Evolutionary conservation across 2,888 invertebrate species (phyloP).

Genomic region (Melinaea menophilus): DNA sequence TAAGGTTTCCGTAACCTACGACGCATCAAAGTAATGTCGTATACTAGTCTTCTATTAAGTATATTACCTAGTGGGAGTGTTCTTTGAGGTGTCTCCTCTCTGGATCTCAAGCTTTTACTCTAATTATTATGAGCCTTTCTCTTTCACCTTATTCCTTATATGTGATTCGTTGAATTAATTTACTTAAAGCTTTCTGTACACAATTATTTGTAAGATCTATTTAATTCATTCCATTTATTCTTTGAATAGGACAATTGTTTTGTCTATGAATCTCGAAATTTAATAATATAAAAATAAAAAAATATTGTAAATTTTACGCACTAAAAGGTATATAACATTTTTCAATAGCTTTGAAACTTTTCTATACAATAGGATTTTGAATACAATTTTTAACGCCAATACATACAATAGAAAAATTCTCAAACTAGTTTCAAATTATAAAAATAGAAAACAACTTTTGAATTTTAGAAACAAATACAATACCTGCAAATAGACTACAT

Average conservation of each 20-base stretch:
- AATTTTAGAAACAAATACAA: conserved; percentile 2
- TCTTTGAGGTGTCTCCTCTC: conserved; percentile 64
- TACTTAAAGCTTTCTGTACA: background rate
- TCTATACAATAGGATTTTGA: conserved; percentile 2
- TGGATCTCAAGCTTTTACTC: conserved; percentile 67
- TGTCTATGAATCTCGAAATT: background rate
- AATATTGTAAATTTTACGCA: background rate
- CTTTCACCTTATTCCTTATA: conserved; percentile 42
- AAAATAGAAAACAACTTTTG: conserved; percentile 1
- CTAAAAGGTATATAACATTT: conserved; percentile 5
- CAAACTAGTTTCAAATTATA: conserved; percentile 5
- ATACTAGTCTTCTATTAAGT: conserved; percentile 67
- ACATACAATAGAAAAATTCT: conserved; percentile 6
- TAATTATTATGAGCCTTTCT: conserved; percentile 66
- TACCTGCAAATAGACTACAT: no score
- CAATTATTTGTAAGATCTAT: background rate
- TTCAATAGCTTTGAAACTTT: conserved; percentile 5
- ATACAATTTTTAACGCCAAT: conserved; percentile 6
- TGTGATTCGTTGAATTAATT: conserved; percentile 27
- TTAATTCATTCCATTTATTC: no score
- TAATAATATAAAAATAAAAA: conserved; percentile 5
- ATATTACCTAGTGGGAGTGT: conserved; percentile 76
- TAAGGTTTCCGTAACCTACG: conserved; percentile 40
- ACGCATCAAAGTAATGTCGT: conserved; percentile 69
- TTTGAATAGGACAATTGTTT: background rate